These are phyloP conservation scores for Schizopygopsis pylzovi DNA, from an alignment of 2,797 vertebrate species.

Conservation along the genomic window DNA sequence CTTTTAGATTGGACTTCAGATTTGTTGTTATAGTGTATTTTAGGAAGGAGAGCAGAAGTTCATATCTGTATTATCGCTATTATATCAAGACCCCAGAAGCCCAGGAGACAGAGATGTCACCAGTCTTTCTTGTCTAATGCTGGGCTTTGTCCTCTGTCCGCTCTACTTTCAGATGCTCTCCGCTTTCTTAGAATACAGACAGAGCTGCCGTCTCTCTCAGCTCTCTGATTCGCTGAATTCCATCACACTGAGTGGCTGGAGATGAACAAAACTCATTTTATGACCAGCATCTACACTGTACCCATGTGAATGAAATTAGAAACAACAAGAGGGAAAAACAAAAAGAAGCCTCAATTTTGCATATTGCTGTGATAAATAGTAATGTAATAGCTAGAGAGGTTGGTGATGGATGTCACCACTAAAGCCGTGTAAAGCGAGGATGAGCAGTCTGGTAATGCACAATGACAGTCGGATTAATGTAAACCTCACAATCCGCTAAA, in stretches of 20 bases:
- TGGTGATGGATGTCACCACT: conserved; percentile 71
- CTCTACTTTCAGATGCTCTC: conserved; percentile 3
- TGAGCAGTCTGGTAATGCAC: conserved; percentile 75
- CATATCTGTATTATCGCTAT: neutral
- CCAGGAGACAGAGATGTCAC: conserved; percentile 4
- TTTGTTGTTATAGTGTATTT: neutral
- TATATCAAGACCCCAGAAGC: neutral
- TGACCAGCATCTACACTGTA: neutral
- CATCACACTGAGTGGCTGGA: conserved; percentile 24
- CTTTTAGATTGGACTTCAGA: neutral
- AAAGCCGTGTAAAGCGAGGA: conserved; percentile 73
- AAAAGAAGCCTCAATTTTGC: conserved; percentile 70
- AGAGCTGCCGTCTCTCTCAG: neutral
- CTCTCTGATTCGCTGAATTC: conserved; percentile 8
- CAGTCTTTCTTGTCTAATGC: neutral
- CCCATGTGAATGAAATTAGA: conserved; percentile 37
- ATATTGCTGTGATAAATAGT: conserved; percentile 74
- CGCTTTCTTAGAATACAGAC: conserved; percentile 15
- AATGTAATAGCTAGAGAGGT: conserved; percentile 73
- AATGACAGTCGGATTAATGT: conserved; percentile 78
- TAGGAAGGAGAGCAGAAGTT: conserved; percentile 12
- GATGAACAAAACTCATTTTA: conserved; percentile 30
- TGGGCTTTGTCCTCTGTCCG: neutral
- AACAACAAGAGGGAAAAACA: neutral
- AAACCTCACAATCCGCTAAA: conserved; percentile 74